A percentile compares a stretch with the other conserved stretches of the same genome.
phyloP scores from a whole-genome alignment of 1,140 invertebrate genomes.

The Trichoplusia ni region DNA sequence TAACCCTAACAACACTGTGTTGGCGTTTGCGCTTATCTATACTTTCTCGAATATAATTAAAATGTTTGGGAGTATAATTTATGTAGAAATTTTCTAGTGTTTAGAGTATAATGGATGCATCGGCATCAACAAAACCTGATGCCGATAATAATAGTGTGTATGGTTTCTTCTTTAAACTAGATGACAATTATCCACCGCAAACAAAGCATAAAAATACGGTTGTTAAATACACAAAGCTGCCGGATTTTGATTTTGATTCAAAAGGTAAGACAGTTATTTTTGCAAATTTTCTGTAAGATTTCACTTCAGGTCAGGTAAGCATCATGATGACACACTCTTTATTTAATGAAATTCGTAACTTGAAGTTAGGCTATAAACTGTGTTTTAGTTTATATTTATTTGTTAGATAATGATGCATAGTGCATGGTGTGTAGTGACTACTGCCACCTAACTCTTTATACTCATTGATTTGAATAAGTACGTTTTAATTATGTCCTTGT shows the following conservation, averaged over 20 bases:
- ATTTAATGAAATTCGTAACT: too few species aligned
- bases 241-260: constrained; percentile 54
- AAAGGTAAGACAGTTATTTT: constrained; percentile 50
- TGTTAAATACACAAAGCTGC: constrained; percentile 68
- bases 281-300: background rate
- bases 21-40: constrained; percentile 1
- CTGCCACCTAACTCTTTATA: too few species aligned
- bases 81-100: constrained; percentile 25
- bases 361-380: too few species aligned
- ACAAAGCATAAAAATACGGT: constrained; percentile 58
- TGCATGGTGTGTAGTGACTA: too few species aligned
- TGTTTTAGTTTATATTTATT: too few species aligned
- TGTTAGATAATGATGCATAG: too few species aligned
- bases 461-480: too few species aligned
- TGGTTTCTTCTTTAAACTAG: constrained; percentile 54
- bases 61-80: constrained; percentile 3
- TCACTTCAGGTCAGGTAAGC: background rate
- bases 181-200: constrained; percentile 41
- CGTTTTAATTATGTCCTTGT: too few species aligned
- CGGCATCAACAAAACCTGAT: constrained; percentile 54
- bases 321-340: background rate
- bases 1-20: constrained; percentile 27
- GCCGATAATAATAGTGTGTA: constrained; percentile 50
- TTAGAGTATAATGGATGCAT: constrained; percentile 62
- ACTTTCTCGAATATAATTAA: constrained; percentile 1